phyloP scores from a whole-genome alignment of 2,888 invertebrate species.

The Zele albiditarsus region DNA sequence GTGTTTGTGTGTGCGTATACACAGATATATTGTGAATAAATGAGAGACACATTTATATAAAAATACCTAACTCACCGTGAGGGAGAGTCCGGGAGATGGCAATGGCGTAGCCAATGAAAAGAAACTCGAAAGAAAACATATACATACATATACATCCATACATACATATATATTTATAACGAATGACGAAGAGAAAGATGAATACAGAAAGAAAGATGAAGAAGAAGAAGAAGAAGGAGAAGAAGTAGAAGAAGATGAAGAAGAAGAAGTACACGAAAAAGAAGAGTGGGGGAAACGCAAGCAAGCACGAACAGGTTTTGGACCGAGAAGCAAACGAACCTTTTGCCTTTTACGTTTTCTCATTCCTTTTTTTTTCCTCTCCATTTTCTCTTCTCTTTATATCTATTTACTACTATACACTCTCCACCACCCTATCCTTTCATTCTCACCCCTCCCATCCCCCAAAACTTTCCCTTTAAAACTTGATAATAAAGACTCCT shows the following conservation, averaged over 20 bases:
- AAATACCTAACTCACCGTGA: slow-evolving; percentile 52
- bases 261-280: slow-evolving; percentile 25
- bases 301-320: slow-evolving; percentile 54
- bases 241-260: slow-evolving; percentile 26
- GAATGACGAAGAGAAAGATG: neutral
- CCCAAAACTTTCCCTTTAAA: slow-evolving; percentile 3
- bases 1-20: slow-evolving; percentile 40
- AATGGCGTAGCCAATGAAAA: slow-evolving; percentile 57
- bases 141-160: slow-evolving; percentile 16
- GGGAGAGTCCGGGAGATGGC: slow-evolving; percentile 60
- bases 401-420: neutral
- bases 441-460: neutral
- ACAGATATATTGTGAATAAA: slow-evolving; percentile 60
- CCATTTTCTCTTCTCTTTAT: neutral
- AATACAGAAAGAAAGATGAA: slow-evolving; percentile 24
- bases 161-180: neutral
- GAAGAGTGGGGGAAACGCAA: slow-evolving; percentile 24
- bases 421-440: neutral
- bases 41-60: slow-evolving; percentile 56
- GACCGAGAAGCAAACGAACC: slow-evolving; percentile 40
- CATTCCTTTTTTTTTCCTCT: slow-evolving; percentile 56
- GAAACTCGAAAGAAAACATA: neutral
- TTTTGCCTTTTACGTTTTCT: slow-evolving; percentile 64
- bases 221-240: slow-evolving; percentile 34
- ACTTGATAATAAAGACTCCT: neutral